Evolutionary conservation across 2,888 invertebrate species (phyloP).

Genomic region (Camptogramma bilineatum): DNA sequence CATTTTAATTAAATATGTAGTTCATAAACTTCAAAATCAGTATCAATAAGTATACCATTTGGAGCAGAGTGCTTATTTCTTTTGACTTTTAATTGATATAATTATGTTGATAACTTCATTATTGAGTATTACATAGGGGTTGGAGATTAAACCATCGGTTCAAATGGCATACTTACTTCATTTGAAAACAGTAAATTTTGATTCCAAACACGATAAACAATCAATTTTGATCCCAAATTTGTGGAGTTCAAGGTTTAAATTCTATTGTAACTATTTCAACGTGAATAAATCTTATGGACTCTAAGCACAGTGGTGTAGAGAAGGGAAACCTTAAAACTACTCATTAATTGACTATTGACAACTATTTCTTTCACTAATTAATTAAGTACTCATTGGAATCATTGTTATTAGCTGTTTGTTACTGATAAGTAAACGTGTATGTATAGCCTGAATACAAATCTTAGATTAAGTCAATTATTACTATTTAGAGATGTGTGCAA

Average conservation of each 20-base stretch:
- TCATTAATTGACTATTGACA: constrained; percentile 69
- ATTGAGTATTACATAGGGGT: constrained; percentile 8
- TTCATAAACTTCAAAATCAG: constrained; percentile 32
- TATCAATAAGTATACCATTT: constrained; percentile 32
- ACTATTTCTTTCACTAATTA: constrained; percentile 70
- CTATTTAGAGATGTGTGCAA: constrained; percentile 42
- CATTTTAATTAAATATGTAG: constrained; percentile 52
- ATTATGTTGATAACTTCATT: constrained; percentile 1
- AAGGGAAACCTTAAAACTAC: constrained; percentile 59
- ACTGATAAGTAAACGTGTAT: constrained; percentile 49
- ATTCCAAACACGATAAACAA: constrained; percentile 54
- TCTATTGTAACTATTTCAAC: constrained; percentile 39
- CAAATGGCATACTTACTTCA: constrained; percentile 34
- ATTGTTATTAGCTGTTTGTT: constrained; percentile 50
- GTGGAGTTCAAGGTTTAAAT: constrained; percentile 24
- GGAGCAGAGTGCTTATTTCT: constrained; percentile 22
- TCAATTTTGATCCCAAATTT: constrained; percentile 75
- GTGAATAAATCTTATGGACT: constrained; percentile 43
- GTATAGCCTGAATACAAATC: constrained; percentile 40
- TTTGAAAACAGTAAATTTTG: constrained; percentile 54
- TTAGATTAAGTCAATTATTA: constrained; percentile 45
- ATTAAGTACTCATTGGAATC: constrained; percentile 77
- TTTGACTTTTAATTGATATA: background rate
- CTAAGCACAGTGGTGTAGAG: constrained; percentile 48
- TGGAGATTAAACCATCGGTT: constrained; percentile 20